Conservation (phyloP, 2,113 vertebrate species). For the Myiozetetes cayanensis region DNA sequence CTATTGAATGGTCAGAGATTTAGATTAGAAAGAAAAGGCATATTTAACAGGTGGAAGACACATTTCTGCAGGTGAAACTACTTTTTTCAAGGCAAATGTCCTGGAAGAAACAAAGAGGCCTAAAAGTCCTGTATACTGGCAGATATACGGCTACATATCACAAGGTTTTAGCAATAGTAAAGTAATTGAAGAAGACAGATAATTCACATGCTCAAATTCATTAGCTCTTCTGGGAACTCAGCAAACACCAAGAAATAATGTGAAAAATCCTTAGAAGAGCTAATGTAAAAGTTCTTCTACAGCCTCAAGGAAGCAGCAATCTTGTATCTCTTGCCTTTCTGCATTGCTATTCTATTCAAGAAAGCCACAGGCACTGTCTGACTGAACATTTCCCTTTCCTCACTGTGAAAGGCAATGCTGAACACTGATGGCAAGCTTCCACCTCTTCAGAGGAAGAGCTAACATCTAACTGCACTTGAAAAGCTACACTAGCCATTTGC, state of each 20-base stretch:
- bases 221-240: not conserved
- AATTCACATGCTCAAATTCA: not conserved
- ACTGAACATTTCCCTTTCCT: not conserved
- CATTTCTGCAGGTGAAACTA: not conserved
- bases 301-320: not conserved
- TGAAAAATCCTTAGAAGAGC: not conserved
- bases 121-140: not conserved
- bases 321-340: not conserved
- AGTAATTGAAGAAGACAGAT: not conserved
- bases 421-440: not conserved
- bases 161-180: not conserved
- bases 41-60: not conserved
- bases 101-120: not conserved
- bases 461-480: not conserved
- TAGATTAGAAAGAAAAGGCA: not conserved
- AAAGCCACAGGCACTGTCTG: not conserved
- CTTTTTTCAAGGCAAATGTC: not conserved
- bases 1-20: not conserved
- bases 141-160: not conserved
- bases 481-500: not conserved
- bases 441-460: not conserved
- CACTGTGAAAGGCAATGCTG: fast-evolving
- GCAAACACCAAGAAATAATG: not conserved
- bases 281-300: not conserved
- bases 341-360: not conserved